phyloP scores from a whole-genome alignment of 2,797 vertebrate genomes.

The Hozukius guyotensis region DNA sequence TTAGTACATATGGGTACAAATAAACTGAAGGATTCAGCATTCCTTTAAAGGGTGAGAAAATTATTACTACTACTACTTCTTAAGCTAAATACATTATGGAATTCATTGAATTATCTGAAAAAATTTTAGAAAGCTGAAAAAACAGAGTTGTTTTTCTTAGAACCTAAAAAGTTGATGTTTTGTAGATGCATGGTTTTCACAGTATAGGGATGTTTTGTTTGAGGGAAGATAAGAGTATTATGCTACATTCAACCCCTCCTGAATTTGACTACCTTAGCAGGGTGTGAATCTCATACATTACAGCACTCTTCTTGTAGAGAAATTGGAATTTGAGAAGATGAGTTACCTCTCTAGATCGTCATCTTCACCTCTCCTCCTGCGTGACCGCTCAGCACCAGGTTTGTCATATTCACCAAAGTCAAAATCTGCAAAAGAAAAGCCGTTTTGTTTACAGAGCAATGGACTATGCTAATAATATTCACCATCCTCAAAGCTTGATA shows the following conservation, averaged over 20 bases:
- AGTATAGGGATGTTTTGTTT: neutral
- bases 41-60: neutral
- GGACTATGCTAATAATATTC: neutral
- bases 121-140: neutral
- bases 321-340: neutral
- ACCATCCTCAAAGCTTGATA: neutral
- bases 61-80: neutral
- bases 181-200: neutral
- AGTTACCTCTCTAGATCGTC: constrained; percentile 92
- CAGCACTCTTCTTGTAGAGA: neutral
- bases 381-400: constrained; percentile 95
- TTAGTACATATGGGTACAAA: neutral
- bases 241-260: neutral
- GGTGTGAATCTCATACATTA: neutral
- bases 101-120: neutral
- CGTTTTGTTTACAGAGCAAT: neutral
- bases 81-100: neutral
- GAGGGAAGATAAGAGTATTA: neutral
- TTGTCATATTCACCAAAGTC: constrained; percentile 97
- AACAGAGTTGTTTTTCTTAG: neutral
- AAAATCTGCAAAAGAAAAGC: constrained; percentile 85
- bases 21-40: neutral
- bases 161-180: neutral
- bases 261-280: neutral
- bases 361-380: constrained; percentile 91